Conservation (phyloP, 1,140 invertebrate genomes). For the Pectinophora gossypiella region DNA sequence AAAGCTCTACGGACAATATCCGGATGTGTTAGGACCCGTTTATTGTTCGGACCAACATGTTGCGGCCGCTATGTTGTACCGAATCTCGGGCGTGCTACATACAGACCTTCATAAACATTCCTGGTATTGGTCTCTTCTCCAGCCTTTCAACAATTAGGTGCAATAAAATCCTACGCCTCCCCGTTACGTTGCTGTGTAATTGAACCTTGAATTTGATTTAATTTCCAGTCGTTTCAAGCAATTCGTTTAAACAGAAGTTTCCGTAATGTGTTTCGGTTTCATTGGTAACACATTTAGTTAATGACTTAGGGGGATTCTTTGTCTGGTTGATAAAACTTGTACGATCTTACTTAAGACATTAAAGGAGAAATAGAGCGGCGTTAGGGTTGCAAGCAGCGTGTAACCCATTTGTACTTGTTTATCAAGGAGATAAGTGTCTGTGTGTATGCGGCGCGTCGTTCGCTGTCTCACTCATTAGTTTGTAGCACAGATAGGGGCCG, state of each 20-base stretch:
- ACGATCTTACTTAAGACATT: slow-evolving; percentile 53
- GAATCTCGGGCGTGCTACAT: slow-evolving; percentile 38
- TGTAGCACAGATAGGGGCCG: slow-evolving; percentile 44
- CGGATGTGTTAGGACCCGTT: slow-evolving; percentile 55
- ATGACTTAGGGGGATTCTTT: slow-evolving; percentile 40
- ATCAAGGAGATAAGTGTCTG: slow-evolving; percentile 53
- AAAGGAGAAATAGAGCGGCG: slow-evolving; percentile 44
- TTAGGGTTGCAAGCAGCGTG: slow-evolving; percentile 46
- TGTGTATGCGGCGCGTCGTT: slow-evolving; percentile 39
- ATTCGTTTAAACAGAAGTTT: neutral
- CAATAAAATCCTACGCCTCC: slow-evolving; percentile 15
- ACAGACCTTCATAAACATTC: slow-evolving; percentile 43
- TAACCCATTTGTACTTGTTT: slow-evolving; percentile 65
- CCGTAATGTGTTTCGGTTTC: slow-evolving; percentile 23
- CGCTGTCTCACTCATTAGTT: slow-evolving; percentile 51
- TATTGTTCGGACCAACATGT: slow-evolving; percentile 64
- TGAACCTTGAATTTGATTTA: neutral
- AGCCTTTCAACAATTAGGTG: slow-evolving; percentile 20
- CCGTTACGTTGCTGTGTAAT: neutral
- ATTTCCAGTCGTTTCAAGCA: neutral
- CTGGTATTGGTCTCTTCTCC: slow-evolving; percentile 14
- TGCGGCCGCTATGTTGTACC: slow-evolving; percentile 33
- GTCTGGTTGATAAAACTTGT: slow-evolving; percentile 44
- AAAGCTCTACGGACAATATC: slow-evolving; percentile 49
- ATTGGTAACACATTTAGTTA: slow-evolving; percentile 42